These are phyloP conservation scores for Anabas testudineus DNA, from an alignment of 2,797 vertebrate species.

Conservation along the genomic window DNA sequence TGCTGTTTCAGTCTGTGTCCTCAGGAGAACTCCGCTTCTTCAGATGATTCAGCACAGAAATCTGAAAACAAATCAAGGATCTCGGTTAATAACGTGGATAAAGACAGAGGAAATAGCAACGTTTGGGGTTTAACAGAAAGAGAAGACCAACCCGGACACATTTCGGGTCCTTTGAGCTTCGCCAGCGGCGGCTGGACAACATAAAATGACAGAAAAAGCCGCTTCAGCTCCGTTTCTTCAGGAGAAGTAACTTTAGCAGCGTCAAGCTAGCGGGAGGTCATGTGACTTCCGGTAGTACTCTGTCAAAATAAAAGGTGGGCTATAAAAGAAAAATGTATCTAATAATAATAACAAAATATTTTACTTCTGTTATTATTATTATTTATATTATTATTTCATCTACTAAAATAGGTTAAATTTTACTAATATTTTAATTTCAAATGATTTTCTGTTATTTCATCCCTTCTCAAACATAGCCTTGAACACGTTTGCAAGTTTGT, in stretches of 20 bases:
- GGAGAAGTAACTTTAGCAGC: conserved; percentile 26
- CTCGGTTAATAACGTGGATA: rapidly evolving
- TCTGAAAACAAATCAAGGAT: conserved; percentile 32
- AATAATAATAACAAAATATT: no score
- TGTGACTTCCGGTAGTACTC: rapidly evolving
- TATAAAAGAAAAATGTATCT: no score
- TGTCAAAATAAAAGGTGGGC: conserved; percentile 49
- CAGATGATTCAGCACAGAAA: conserved; percentile 49
- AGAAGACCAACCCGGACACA: conserved; percentile 45
- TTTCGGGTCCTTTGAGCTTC: neutral
- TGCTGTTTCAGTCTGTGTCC: conserved; percentile 17
- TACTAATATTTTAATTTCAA: no score
- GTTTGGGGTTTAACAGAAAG: rapidly evolving
- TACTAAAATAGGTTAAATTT: no score
- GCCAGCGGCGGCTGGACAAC: neutral
- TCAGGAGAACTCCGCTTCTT: conserved; percentile 46
- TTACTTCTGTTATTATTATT: no score
- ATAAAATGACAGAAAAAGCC: conserved; percentile 37
- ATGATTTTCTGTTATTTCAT: no score
- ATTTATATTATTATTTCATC: no score
- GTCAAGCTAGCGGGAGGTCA: neutral
- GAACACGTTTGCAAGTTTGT: no score
- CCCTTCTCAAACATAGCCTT: no score
- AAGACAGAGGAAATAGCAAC: rapidly evolving
- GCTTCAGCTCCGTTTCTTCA: conserved; percentile 4